Base-by-base conservation (phyloP, 2,797 vertebrate species). In the Chromis chromis region DNA sequence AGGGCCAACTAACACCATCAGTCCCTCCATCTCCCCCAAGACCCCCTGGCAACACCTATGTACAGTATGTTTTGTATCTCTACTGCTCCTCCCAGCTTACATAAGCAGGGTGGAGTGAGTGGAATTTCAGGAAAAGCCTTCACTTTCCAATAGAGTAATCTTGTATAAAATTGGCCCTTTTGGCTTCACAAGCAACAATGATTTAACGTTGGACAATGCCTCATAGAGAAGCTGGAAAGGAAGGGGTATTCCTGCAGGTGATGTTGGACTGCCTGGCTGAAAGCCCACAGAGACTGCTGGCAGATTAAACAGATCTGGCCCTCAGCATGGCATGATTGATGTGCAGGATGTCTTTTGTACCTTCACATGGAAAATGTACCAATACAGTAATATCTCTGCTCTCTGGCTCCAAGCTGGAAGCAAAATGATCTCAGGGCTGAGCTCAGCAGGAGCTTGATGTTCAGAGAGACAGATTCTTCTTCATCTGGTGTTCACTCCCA, bases 1-100 rank as follows among this genome's bases (percentile, higher is more conserved):
- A 76, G 77, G 68, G 69, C 73, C 48, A 66, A 66, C 74, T 71
- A 62, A 73, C 58, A 84, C 55, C 49, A 28, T 74, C 62, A 62
- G 58, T 53, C 65, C 70, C 66, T 67, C 58, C 13, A n/a, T 55
- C 55, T 81, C 59, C 78, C 74, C 57, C 24, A 68, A 74, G 71
- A 82, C 77, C 71, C 78, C 65, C 9, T 79, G 70, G 73, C 73
- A 85, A 65, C 81, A 78, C 75, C 76, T 75, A 44, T 74, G 59
- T 61, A 25, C 48, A 77, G 55, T 63, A 59, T 74, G 39, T 64
- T 61, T 71, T 71, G 48, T 59, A 44, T 65, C 55, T 65, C n/a
- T 40, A 31, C 40, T 52, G 27, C 58, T 78, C 76, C 78, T 81
- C 52, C 64, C 27, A 46, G 67, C 22, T 70, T 74, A 63, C 48